Conservation (phyloP, 2,888 invertebrate species). For the Metopia argyrocephala region DNA sequence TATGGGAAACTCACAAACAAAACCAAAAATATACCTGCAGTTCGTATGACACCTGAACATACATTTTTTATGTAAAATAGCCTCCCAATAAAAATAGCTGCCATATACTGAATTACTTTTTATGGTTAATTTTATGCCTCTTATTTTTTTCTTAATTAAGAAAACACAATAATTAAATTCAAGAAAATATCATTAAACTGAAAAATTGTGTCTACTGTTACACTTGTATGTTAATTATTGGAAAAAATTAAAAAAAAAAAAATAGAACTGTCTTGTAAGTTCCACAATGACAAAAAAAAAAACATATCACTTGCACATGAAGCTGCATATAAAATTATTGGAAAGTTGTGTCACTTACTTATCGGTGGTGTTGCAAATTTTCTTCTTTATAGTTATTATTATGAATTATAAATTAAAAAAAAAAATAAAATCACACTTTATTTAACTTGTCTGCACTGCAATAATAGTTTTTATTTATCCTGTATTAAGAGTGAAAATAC, state of each 20-base stretch:
- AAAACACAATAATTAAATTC: conserved; percentile 43
- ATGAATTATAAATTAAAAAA: conserved; percentile 1
- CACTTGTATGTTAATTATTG: conserved; percentile 28
- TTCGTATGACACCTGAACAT: neutral
- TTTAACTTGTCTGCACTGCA: neutral
- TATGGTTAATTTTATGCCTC: neutral
- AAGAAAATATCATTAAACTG: neutral
- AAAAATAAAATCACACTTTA: conserved; percentile 23
- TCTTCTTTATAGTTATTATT: conserved; percentile 5
- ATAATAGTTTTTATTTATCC: conserved; percentile 3
- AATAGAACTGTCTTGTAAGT: too few species aligned
- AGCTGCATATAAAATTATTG: conserved; percentile 46
- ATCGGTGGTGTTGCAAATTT: conserved; percentile 24
- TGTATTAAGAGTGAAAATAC: conserved; percentile 8
- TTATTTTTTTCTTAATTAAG: conserved; percentile 20
- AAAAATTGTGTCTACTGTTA: conserved; percentile 44
- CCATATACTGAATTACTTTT: neutral
- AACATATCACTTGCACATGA: conserved; percentile 14
- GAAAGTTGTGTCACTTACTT: conserved; percentile 56
- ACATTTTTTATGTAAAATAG: conserved; percentile 4
- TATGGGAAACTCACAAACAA: neutral
- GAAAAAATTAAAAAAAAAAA: conserved; percentile 23
- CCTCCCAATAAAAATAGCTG: neutral
- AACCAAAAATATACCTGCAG: neutral
- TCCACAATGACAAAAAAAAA: too few species aligned